Conservation (phyloP, 2,888 invertebrate species). For the Volucella inanis region DNA sequence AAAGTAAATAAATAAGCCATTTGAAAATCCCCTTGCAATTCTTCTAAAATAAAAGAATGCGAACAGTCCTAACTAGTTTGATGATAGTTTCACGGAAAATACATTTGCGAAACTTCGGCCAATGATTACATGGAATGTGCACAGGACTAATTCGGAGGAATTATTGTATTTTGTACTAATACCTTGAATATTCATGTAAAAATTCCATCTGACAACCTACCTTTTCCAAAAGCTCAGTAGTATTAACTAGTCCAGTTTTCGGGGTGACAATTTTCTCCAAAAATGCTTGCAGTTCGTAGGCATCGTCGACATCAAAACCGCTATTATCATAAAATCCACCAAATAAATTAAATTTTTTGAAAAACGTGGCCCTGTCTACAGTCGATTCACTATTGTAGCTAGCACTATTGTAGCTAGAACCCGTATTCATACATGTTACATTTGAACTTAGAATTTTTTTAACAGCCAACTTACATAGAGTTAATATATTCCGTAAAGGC, state of each 20-base stretch:
- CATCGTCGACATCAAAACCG: conserved; percentile 73
- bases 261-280: conserved; percentile 47
- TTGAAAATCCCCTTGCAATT: no score
- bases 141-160: no score
- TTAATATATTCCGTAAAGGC: conserved; percentile 73
- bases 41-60: no score
- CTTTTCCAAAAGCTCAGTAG: conserved; percentile 25
- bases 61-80: no score
- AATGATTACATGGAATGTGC: no score
- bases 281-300: conserved; percentile 68
- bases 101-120: no score
- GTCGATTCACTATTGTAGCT: conserved; percentile 1
- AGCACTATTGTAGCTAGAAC: not conserved
- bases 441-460: not conserved
- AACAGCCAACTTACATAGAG: conserved; percentile 68
- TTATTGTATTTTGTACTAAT: no score
- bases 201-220: not conserved
- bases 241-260: conserved; percentile 18
- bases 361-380: conserved; percentile 8
- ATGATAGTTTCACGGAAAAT: no score
- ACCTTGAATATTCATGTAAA: no score
- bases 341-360: conserved; percentile 75
- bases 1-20: no score
- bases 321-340: conserved; percentile 76
- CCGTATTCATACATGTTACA: not conserved